These are phyloP conservation scores for Peromyscus nudipes DNA, from an alignment of 2,797 vertebrate species.

Conservation along the genomic window DNA sequence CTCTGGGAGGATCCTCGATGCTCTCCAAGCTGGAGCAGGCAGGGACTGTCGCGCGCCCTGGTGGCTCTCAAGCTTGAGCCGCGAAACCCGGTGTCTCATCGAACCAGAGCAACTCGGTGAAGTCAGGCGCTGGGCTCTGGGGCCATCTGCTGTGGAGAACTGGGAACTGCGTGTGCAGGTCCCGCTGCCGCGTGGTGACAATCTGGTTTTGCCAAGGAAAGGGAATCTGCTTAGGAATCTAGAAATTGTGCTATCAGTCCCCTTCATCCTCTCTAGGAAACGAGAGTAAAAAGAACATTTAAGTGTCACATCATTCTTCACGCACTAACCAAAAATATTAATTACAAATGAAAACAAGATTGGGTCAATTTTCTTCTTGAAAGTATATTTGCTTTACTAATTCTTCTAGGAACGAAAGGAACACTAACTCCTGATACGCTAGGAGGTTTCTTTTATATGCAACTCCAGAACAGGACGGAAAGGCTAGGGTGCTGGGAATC, in stretches of 20 bases:
- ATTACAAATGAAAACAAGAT: slow-evolving; percentile 9
- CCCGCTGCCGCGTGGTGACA: rapidly evolving
- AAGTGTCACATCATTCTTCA: background rate
- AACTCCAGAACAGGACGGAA: background rate
- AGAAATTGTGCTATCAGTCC: background rate
- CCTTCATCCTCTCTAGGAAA: background rate
- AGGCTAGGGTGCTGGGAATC: background rate
- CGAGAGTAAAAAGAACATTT: background rate
- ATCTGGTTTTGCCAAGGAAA: rapidly evolving
- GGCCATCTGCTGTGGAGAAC: slow-evolving; percentile 65
- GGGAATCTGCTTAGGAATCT: background rate
- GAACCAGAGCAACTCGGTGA: rapidly evolving
- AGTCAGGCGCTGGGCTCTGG: slow-evolving; percentile 38
- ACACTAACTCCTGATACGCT: background rate
- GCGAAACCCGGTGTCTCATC: background rate
- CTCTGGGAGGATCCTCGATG: background rate
- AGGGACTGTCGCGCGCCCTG: rapidly evolving
- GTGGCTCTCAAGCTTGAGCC: rapidly evolving
- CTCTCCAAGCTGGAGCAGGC: background rate
- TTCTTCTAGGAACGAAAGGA: background rate
- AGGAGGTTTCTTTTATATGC: background rate
- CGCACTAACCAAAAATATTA: background rate
- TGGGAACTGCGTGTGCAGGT: background rate
- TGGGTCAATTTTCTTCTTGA: slow-evolving; percentile 2
- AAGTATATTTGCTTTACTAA: background rate